phyloP scores from a whole-genome alignment of 2,113 vertebrate genomes.

The Trichechus manatus region DNA sequence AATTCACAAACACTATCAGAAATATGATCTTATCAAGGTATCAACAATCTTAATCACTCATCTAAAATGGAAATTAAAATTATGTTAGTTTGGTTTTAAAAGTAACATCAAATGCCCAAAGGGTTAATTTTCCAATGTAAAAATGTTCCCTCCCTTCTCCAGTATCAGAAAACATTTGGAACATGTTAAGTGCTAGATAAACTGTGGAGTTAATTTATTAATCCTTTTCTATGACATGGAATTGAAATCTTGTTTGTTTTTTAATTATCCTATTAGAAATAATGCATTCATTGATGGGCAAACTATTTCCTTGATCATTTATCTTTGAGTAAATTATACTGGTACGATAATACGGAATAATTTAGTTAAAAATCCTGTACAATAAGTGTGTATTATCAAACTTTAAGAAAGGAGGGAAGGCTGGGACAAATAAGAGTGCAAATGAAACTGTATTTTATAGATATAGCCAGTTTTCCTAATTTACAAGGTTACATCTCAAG shows the following conservation, averaged over 20 bases:
- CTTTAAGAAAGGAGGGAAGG: not conserved
- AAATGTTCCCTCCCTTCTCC: not conserved
- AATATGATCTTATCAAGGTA: not conserved
- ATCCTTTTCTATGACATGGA: conserved; percentile 9
- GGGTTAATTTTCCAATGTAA: not conserved
- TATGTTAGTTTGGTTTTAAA: conserved; percentile 26
- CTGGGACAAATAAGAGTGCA: not conserved
- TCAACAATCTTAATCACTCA: not conserved
- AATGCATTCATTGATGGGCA: not conserved
- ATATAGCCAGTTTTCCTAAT: not conserved
- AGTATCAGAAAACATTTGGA: not conserved
- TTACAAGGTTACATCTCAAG: not conserved
- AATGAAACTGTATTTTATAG: not conserved
- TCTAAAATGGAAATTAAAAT: conserved; percentile 42
- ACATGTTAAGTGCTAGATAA: not conserved
- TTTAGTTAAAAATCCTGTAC: not conserved
- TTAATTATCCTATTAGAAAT: not conserved
- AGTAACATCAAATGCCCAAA: conserved; percentile 9
- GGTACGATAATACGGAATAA: not conserved
- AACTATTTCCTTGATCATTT: not conserved
- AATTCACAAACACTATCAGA: not conserved
- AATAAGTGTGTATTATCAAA: not conserved
- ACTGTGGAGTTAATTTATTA: not conserved
- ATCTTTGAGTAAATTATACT: not conserved
- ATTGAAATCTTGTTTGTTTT: not conserved